Conservation (phyloP, 2,113 vertebrate species). For the Peromyscus leucopus region DNA sequence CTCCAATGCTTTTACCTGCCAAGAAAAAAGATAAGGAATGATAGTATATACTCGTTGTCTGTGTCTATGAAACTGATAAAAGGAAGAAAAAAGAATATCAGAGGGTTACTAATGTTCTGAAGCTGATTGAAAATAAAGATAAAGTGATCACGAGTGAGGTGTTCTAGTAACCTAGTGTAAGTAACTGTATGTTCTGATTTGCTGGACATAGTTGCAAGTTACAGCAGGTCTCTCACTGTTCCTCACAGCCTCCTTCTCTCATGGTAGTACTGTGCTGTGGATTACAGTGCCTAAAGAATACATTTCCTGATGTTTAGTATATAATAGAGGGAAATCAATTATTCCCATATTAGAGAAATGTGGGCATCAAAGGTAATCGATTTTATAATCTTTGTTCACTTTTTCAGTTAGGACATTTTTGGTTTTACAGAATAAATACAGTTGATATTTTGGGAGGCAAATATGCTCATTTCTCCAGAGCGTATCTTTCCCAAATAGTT, state of each 20-base stretch:
- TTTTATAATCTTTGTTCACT: not conserved
- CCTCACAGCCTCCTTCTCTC: rapidly evolving
- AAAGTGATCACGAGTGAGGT: not conserved
- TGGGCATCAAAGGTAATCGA: not conserved
- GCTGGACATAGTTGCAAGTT: not conserved
- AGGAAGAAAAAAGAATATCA: not conserved
- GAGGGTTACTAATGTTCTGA: not conserved
- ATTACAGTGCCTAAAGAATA: not conserved
- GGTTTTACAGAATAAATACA: not conserved
- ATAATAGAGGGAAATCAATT: not conserved
- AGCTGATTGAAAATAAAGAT: not conserved
- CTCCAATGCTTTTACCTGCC: not conserved
- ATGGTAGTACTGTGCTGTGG: not conserved
- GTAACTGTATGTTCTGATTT: not conserved
- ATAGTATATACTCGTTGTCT: not conserved
- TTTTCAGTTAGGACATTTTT: not conserved
- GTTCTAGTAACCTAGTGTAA: not conserved
- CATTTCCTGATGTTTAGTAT: not conserved
- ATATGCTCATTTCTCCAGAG: not conserved
- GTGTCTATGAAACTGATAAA: not conserved
- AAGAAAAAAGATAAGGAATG: not conserved
- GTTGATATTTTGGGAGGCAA: not conserved
- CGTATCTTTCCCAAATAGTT: not conserved
- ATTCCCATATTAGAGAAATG: not conserved
- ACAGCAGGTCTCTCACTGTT: not conserved